Evolutionary conservation across 2,797 vertebrate genomes (phyloP), one percentile per base, ranked within the genome.

Genomic region (Coendou prehensilis): DNA sequence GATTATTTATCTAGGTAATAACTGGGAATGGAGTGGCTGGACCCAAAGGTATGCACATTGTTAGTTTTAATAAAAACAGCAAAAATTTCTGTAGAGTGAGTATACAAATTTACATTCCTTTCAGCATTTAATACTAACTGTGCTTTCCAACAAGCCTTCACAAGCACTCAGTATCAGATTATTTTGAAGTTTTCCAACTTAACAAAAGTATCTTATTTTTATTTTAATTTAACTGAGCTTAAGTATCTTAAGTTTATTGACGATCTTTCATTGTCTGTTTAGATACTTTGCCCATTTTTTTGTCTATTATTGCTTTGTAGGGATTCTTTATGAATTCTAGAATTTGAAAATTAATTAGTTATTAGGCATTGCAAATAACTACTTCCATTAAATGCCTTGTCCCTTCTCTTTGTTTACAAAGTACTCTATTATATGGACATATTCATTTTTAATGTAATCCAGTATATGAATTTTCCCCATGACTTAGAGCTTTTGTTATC

Each of bases 101-200:
- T 80, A 50, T 54, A 14, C 13, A 92, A 64, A 69, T 28, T 50
- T 54, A 71, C 20, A 54, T 87, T 87, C 23, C 59, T 56, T 47
- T 64, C 63, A 50, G 18, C 4, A 69, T 13, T 87, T 28, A 56
- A 18, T 45, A 80, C 20, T 54, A 75, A n/a, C 47, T 52, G 20
- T 0, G 45, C 41, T 67, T 80, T 64, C 41, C 18, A 94, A 63
- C 14, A 88, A 85, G 8, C 6, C 6, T 3, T 15, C 76, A 14
- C n/a, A 85, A 75, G 45, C 15, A 64, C 3, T n/a, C 75, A 75
- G 13, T 37, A 75, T 26, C 28, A 79, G 26, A 54, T 67, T 81
- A 86, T 64, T 76, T 78, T 80, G n/a, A 85, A 76, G n/a, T 54
- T 75, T 93, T 90, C 67, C 17, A 71, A 28, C n/a, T 78, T 61